Percentiles rank a stretch among this genome's conserved stretches.
Conservation (phyloP, 2,888 invertebrate genomes). For the Serripes groenlandicus region DNA sequence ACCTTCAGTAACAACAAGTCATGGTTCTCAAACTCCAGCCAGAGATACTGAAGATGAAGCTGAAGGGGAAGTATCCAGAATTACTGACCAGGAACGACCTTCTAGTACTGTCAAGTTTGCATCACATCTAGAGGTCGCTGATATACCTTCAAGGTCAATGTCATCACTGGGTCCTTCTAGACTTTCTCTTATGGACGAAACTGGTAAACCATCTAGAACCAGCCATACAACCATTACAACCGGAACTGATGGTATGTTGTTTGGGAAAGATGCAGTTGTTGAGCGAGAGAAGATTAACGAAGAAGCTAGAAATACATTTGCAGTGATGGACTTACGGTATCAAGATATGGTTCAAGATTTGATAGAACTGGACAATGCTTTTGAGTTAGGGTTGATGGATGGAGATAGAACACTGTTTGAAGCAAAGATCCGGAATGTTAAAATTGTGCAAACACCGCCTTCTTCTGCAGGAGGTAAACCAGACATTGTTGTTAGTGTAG, state of each 20-base stretch:
- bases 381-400: slow-evolving; percentile 59
- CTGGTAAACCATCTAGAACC: slow-evolving; percentile 61
- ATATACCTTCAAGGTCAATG: slow-evolving; percentile 65
- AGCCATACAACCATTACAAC: slow-evolving; percentile 56
- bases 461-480: slow-evolving; percentile 33
- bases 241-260: slow-evolving; percentile 65
- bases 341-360: slow-evolving; percentile 73
- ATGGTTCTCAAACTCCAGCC: slow-evolving; percentile 40
- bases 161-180: slow-evolving; percentile 66
- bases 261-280: slow-evolving; percentile 74
- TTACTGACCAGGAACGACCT: slow-evolving; percentile 60
- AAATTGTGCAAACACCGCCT: slow-evolving; percentile 60
- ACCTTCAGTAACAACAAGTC: background rate
- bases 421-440: slow-evolving; percentile 51
- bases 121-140: slow-evolving; percentile 65
- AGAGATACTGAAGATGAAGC: slow-evolving; percentile 39
- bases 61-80: slow-evolving; percentile 46
- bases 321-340: slow-evolving; percentile 76
- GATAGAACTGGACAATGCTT: slow-evolving; percentile 74
- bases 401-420: slow-evolving; percentile 62
- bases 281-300: slow-evolving; percentile 77
- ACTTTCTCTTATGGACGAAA: slow-evolving; percentile 62
- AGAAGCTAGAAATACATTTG: slow-evolving; percentile 74
- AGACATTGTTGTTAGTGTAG: slow-evolving; percentile 20
- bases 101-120: slow-evolving; percentile 73